Evolutionary conservation across 37 sponge, comb jelly and placozoan genomes (phyloP), one percentile per base, ranked within the genome.

Genomic region (Diacarnus erythraeanus): DNA sequence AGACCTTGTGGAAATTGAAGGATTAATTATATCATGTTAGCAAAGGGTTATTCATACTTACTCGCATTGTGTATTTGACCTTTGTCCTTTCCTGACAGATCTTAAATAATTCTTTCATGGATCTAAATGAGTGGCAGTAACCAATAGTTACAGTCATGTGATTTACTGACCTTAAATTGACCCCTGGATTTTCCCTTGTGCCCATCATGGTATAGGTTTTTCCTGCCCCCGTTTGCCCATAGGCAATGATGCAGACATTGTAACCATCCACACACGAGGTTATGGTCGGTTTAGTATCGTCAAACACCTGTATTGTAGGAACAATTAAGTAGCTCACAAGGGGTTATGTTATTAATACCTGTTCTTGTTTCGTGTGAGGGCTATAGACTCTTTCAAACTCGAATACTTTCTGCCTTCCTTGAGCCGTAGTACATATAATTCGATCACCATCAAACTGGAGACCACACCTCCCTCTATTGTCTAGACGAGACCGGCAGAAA

Each of bases 121-220:
- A 81, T 41, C 92, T 86, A 40, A n/a, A n/a, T n/a, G n/a, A n/a
- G n/a, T n/a, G n/a, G n/a, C n/a, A n/a, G n/a, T n/a, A n/a, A n/a
- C n/a, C n/a, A 18, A 54, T 12, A 54, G 57, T 18, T 54, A 18
- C 18, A 54, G 12, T 12, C 57, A 54, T n/a, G n/a, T n/a, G n/a
- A n/a, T 61, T 33, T 60, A 59, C 66, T 41, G 61, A 87, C 81
- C 90, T 74, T 29, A 93, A n/a, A 37, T 93, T 93, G 15, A 93
- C 87, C 35, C 94, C 94, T 29, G 84, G 84, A 22, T 79, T 68
- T 17, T 82, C 73, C 0, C 23, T 26, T 37, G 90, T 65, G 20
- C 94, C 94, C 87, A 86, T 93, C 94, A 93, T 93, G 25, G 94
- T 93, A 84, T 93, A 93, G 37, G 94, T 93, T 81, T 93, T 93